A percentile compares a stretch with the other conserved stretches of the same genome.
Evolutionary conservation across 2,113 vertebrate species (phyloP).

Genomic region (Nematolebias whitei): DNA sequence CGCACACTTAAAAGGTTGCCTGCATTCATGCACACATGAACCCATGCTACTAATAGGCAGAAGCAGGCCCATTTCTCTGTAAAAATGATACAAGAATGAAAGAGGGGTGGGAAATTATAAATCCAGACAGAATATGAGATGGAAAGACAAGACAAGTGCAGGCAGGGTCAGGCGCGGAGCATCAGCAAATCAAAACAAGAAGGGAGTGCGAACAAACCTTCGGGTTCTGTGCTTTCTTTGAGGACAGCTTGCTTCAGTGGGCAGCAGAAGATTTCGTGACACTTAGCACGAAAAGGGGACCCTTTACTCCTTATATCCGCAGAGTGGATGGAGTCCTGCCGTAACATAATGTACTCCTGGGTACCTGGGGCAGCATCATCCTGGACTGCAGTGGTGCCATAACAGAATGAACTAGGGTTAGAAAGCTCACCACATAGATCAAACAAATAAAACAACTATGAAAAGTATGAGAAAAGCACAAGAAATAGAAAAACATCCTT

Average conservation of each 20-base stretch:
- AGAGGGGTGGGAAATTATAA: constrained; percentile 52
- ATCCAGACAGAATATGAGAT: constrained; percentile 69
- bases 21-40: constrained; percentile 12
- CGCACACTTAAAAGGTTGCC: constrained; percentile 3
- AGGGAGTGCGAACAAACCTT: constrained; percentile 95
- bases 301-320: constrained; percentile 99
- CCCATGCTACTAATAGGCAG: constrained; percentile 25
- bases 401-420: constrained; percentile 98
- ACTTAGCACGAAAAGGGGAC: constrained; percentile 99
- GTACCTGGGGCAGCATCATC: constrained; percentile 99
- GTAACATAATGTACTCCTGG: constrained; percentile 99
- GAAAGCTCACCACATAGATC: constrained; percentile 64
- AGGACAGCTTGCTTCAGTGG: constrained; percentile 98
- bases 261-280: constrained; percentile 99
- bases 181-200: constrained; percentile 79
- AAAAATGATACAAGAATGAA: constrained; percentile 58
- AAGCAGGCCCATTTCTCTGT: constrained; percentile 56
- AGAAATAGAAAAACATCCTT: constrained; percentile 60
- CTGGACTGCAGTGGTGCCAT: constrained; percentile 96
- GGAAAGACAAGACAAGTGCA: constrained; percentile 50
- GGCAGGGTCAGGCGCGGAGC: constrained; percentile 55
- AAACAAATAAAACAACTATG: constrained; percentile 56
- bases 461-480: constrained; percentile 48
- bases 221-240: constrained; percentile 97
- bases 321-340: constrained; percentile 99